Evolutionary conservation across 2,113 vertebrate genomes (phyloP), one percentile per base, ranked within the genome.

Genomic region (Neotoma lepida): DNA sequence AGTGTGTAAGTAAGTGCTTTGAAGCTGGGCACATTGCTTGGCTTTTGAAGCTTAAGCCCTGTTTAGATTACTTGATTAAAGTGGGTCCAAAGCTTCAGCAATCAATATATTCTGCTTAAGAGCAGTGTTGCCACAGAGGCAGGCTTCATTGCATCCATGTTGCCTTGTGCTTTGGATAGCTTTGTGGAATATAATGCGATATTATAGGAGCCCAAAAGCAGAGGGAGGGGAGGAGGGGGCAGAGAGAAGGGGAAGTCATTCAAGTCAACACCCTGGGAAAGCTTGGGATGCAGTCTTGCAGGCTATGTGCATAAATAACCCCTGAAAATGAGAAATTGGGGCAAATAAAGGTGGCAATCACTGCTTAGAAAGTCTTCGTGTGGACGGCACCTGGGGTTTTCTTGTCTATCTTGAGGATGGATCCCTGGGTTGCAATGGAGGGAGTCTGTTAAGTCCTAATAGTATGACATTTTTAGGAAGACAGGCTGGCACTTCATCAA

Each of bases 51-150:
- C 97, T 98, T 98, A 98, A 98, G 97, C 97, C 92, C 97, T 98
- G 94, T 98, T 98, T 98, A 98, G 98, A 98, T 98, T 98, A 98
- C 98, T 98, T 98, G 98, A 98, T 98, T 98, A 98, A 98, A 98
- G 98, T 97, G 96, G 96, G 97, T 97, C 97, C 97, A 97, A 96
- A 98, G 97, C 98, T 97, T 97, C 54, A 81, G 91, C 66, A 94
- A 97, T 98, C 98, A 97, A 98, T 98, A 95, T 90, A 97, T 97
- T 98, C 98, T 98, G 95, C 98, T 98, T 98, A 98, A 97, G 97
- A 98, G 96, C 92, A 89, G 68, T 81, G 97, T 97, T 97, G 96
- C 96, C 97, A 97, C 94, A 98, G 97, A 98, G 96, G 95, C 96
- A 96, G 97, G 94, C 98, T 98, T 97, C 96, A 98, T 96, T 96